Evolutionary conservation across 2,113 vertebrate species (phyloP).

Genomic region (Panurus biarmicus): DNA sequence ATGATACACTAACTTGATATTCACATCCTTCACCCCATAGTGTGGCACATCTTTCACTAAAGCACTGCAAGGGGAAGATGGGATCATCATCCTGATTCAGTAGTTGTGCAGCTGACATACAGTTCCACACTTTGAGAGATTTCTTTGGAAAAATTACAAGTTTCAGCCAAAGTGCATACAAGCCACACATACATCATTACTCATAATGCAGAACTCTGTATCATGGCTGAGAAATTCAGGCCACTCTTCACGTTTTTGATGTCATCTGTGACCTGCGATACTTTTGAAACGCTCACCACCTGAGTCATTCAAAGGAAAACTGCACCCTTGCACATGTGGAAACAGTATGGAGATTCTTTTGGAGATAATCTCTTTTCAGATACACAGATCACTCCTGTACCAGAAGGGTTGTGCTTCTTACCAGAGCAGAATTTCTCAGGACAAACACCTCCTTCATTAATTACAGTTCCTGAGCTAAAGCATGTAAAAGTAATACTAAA

Average conservation of each 20-base stretch:
- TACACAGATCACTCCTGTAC: not conserved
- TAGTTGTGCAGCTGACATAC: not conserved
- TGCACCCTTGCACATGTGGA: not conserved
- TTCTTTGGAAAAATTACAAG: not conserved
- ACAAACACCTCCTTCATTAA: not conserved
- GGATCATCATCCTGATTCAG: constrained; percentile 1
- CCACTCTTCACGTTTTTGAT: not conserved
- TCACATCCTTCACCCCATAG: not conserved
- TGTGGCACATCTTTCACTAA: not conserved
- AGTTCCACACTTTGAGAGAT: not conserved
- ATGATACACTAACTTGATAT: not conserved
- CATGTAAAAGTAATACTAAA: not conserved
- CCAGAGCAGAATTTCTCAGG: not conserved
- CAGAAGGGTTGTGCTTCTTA: not conserved
- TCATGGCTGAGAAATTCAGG: not conserved
- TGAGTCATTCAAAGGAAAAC: constrained; percentile 12
- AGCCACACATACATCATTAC: not conserved
- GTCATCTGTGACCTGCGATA: not conserved
- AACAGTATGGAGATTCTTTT: no score
- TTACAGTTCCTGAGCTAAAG: not conserved
- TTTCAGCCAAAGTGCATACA: not conserved
- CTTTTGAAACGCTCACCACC: not conserved
- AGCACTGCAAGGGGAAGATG: not conserved
- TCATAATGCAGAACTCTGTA: not conserved
- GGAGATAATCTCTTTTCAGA: not conserved